Evolutionary conservation across 1,140 invertebrate species (phyloP).

Genomic region (Drosophila nasuta): DNA sequence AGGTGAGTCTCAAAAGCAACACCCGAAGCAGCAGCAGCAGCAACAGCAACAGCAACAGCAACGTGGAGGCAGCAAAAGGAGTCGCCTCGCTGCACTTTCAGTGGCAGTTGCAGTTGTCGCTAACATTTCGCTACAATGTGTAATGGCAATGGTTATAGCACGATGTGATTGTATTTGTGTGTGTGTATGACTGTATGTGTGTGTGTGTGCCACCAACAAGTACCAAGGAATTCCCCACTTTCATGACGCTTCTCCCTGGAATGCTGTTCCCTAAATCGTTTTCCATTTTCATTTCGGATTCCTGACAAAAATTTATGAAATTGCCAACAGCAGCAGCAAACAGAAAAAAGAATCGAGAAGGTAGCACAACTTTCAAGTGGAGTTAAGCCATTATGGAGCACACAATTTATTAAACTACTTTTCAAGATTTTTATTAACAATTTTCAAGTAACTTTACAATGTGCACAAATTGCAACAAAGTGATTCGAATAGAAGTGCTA

Average conservation of each 20-base stretch:
- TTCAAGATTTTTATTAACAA: neutral
- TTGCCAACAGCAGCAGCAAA: neutral
- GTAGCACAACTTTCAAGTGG: constrained; percentile 9
- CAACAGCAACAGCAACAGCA: neutral
- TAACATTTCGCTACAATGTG: constrained; percentile 60
- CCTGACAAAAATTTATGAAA: constrained; percentile 20
- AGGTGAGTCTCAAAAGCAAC: constrained; percentile 75
- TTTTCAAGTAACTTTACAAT: neutral
- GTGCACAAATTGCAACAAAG: neutral
- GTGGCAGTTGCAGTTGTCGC: constrained; percentile 59
- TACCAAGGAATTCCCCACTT: neutral
- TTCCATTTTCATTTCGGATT: constrained; percentile 32
- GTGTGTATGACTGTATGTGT: constrained; percentile 25
- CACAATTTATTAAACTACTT: constrained; percentile 2
- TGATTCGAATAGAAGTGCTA: neutral
- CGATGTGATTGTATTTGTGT: constrained; percentile 18
- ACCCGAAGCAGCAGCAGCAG: constrained; percentile 14
- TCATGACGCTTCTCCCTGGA: neutral
- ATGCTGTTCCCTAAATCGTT: constrained; percentile 36
- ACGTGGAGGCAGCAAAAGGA: constrained; percentile 10
- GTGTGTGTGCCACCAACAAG: constrained; percentile 9
- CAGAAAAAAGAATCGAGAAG: neutral
- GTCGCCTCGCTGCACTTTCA: constrained; percentile 11
- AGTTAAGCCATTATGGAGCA: neutral
- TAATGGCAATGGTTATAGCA: constrained; percentile 43